These are phyloP conservation scores for Melanotaenia duboulayi DNA, from an alignment of 2,113 vertebrate genomes.

Conservation along the genomic window DNA sequence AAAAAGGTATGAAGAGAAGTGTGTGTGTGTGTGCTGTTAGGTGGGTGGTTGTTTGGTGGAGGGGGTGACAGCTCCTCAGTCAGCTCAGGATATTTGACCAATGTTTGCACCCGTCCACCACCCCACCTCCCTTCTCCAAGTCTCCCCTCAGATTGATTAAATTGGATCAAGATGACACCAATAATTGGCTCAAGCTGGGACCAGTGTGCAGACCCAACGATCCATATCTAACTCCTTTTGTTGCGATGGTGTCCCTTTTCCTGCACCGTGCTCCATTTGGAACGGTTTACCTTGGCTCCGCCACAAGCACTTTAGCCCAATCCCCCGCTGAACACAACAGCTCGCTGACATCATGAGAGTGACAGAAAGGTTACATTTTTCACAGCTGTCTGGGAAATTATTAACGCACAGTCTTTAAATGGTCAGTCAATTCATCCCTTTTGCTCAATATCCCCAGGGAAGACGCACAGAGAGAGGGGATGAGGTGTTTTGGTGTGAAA, in stretches of 20 bases:
- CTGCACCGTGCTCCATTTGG: slow-evolving; percentile 95
- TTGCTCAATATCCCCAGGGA: slow-evolving; percentile 43
- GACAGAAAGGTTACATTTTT: slow-evolving; percentile 83
- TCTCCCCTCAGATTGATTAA: slow-evolving; percentile 96
- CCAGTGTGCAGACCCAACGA: slow-evolving; percentile 91
- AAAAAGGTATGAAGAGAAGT: neutral
- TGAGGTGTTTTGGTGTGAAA: slow-evolving; percentile 69
- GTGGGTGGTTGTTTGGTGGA: slow-evolving; percentile 29
- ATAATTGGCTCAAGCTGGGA: slow-evolving; percentile 99
- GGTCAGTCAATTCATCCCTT: slow-evolving; percentile 61
- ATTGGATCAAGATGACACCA: slow-evolving; percentile 99
- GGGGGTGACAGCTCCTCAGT: slow-evolving; percentile 76
- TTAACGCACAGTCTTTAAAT: slow-evolving; percentile 59
- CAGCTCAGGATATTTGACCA: slow-evolving; percentile 95
- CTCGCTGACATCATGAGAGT: slow-evolving; percentile 94
- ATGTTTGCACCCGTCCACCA: slow-evolving; percentile 86
- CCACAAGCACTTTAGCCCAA: slow-evolving; percentile 96
- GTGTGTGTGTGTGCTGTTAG: slow-evolving; percentile 6
- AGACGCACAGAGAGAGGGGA: slow-evolving; percentile 23
- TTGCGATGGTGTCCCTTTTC: slow-evolving; percentile 91
- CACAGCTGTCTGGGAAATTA: slow-evolving; percentile 82
- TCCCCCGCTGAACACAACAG: slow-evolving; percentile 90
- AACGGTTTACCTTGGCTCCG: slow-evolving; percentile 98
- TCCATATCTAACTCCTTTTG: slow-evolving; percentile 93
- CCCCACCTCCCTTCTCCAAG: slow-evolving; percentile 68